phyloP scores from a whole-genome alignment of 2,888 invertebrate genomes.

The Ferdinandea cuprea region DNA sequence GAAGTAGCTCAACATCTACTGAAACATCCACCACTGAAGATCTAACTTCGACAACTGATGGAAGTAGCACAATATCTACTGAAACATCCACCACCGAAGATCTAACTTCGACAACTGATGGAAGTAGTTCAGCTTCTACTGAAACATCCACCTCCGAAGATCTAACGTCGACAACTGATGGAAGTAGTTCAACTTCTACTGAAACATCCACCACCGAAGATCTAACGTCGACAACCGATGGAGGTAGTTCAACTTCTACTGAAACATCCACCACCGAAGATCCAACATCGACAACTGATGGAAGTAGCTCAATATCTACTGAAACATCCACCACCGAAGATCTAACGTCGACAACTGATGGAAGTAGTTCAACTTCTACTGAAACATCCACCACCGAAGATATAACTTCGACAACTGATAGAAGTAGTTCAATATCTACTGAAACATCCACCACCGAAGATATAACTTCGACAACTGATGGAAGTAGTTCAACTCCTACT shows the following conservation, averaged over 20 bases:
- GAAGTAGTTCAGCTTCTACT: background rate
- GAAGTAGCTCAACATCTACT: too few species aligned
- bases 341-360: background rate
- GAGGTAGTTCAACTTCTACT: too few species aligned
- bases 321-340: background rate
- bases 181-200: background rate
- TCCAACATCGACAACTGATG: background rate
- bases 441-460: background rate
- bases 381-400: background rate
- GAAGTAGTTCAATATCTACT: background rate
- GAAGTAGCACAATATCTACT: too few species aligned
- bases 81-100: too few species aligned
- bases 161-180: background rate
- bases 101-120: background rate
- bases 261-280: conserved; percentile 1
- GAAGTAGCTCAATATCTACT: background rate
- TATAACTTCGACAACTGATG: conserved; percentile 1
- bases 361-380: background rate
- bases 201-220: background rate
- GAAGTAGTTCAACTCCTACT: background rate
- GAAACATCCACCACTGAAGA: too few species aligned
- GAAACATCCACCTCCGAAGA: background rate
- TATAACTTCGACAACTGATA: too few species aligned
- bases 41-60: too few species aligned
- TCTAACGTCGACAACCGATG: background rate